A percentile compares a stretch with the other conserved stretches of the same genome.
phyloP scores from a whole-genome alignment of 2,888 invertebrate genomes.

The Sminthurides aquaticus region DNA sequence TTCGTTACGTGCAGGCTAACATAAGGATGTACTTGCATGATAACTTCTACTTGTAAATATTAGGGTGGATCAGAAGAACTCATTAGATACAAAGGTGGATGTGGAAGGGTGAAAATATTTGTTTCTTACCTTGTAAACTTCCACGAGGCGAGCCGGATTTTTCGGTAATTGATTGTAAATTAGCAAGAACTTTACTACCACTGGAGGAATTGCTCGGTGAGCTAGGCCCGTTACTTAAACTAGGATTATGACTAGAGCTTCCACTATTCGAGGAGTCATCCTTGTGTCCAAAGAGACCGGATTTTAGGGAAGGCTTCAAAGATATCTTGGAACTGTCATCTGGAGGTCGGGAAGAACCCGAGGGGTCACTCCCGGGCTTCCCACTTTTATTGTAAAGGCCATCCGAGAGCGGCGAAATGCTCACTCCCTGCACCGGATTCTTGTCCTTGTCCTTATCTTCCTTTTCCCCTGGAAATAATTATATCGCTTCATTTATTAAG shows the following conservation, averaged over 20 bases:
- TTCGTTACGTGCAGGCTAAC: no score
- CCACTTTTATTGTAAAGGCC: neutral
- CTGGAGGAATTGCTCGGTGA: constrained; percentile 6
- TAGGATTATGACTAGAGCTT: constrained; percentile 3
- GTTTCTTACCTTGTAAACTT: constrained; percentile 8
- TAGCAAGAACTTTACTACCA: constrained; percentile 1
- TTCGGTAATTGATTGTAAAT: neutral
- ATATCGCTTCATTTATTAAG: no score
- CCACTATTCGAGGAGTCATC: neutral
- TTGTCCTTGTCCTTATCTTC: neutral
- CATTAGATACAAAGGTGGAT: no score
- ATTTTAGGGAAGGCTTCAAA: neutral
- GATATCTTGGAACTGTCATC: neutral
- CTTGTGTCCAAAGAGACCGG: neutral
- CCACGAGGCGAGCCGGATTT: constrained; percentile 3
- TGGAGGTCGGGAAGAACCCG: neutral
- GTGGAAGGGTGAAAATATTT: no score
- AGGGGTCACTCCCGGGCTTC: neutral
- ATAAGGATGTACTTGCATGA: no score
- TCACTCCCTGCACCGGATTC: neutral
- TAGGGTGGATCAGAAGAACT: no score
- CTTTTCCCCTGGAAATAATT: no score
- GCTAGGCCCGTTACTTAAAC: constrained; percentile 5
- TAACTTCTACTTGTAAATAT: no score
- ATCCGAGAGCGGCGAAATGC: neutral